A percentile compares a stretch with the other conserved stretches of the same genome.
phyloP scores from a whole-genome alignment of 2,113 vertebrate species.

The Xiphorhynchus elegans region DNA sequence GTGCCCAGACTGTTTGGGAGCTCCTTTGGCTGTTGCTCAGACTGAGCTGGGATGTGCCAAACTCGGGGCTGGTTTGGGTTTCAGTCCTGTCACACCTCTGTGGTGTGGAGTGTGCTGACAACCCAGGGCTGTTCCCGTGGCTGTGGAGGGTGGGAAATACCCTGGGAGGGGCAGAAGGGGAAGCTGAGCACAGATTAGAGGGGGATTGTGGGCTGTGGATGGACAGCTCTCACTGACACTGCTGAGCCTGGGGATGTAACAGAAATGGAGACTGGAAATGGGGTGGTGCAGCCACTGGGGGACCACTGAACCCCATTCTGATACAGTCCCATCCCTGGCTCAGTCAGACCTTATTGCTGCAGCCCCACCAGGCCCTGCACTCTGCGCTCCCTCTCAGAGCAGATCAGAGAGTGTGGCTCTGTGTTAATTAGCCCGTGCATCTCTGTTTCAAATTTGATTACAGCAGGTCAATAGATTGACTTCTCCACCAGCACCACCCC shows the following conservation, averaged over 20 bases:
- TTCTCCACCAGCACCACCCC: not conserved
- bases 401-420: accelerated
- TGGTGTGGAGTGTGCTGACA: not conserved
- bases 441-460: not conserved
- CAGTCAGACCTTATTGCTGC: not conserved
- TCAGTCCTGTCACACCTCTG: not conserved
- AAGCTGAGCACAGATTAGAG: not conserved
- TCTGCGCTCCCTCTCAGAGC: not conserved
- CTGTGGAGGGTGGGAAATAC: not conserved
- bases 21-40: not conserved
- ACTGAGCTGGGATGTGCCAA: not conserved
- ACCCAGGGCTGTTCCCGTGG: not conserved
- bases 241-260: not conserved
- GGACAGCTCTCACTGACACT: not conserved
- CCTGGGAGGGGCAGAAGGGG: not conserved
- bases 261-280: too few species aligned
- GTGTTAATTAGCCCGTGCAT: not conserved
- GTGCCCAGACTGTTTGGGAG: not conserved
- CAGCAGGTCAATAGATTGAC: not conserved
- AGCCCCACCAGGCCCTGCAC: not conserved
- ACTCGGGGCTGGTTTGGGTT: not conserved
- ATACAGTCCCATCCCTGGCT: not conserved
- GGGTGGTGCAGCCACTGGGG: not conserved
- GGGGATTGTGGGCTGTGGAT: not conserved
- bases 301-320: not conserved